phyloP scores from a whole-genome alignment of 2,113 vertebrate species.

The Thamnaconus septentrionalis region DNA sequence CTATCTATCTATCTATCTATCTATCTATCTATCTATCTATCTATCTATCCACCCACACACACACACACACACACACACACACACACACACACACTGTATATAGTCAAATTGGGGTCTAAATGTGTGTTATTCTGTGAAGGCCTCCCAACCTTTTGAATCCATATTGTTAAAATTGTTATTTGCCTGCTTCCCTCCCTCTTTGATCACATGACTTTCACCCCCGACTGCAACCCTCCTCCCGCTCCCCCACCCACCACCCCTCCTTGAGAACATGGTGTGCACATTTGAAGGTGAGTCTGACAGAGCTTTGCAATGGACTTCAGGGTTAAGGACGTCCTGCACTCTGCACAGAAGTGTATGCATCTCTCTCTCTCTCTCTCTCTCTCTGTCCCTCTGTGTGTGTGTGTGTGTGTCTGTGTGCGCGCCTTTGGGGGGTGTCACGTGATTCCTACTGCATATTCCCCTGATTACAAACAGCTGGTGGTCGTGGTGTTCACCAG shows the following conservation, averaged over 20 bases:
- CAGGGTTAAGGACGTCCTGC: slow-evolving; percentile 56
- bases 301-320: slow-evolving; percentile 48
- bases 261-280: slow-evolving; percentile 44
- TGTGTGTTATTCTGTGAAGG: too few relatives aligned
- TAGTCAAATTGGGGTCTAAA: too few relatives aligned
- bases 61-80: too few relatives aligned
- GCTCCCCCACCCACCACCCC: slow-evolving; percentile 25
- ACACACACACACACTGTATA: too few relatives aligned
- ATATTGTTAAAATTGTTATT: too few relatives aligned
- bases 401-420: slow-evolving; percentile 34
- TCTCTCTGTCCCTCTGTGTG: slow-evolving; percentile 7
- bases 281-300: slow-evolving; percentile 69
- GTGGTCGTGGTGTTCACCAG: slow-evolving; percentile 24
- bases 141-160: too few relatives aligned
- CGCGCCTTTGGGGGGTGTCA: slow-evolving; percentile 48
- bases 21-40: too few relatives aligned
- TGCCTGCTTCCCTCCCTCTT: background rate
- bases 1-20: too few relatives aligned
- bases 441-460: slow-evolving; percentile 50
- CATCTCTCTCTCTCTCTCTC: too few relatives aligned
- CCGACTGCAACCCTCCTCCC: background rate
- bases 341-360: slow-evolving; percentile 5
- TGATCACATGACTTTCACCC: slow-evolving; percentile 7
- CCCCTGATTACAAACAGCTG: slow-evolving; percentile 71
- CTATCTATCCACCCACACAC: too few relatives aligned